Evolutionary conservation across 2,888 invertebrate genomes (phyloP).

Genomic region (Phymatocera aterrima): DNA sequence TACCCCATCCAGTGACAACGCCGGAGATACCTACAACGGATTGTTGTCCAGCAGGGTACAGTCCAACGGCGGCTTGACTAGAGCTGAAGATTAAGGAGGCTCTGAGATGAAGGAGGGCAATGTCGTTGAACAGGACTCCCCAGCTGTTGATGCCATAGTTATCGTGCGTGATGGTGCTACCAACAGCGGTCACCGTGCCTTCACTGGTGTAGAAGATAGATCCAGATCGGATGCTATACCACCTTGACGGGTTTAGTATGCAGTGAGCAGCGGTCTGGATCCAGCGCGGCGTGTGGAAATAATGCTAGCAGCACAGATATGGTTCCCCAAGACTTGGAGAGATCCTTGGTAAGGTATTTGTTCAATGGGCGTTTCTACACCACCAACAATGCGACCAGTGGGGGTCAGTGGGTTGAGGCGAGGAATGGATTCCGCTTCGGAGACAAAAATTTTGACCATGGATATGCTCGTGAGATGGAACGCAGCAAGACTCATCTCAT

Average conservation of each 20-base stretch:
- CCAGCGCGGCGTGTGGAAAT: slow-evolving; percentile 73
- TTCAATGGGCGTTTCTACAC: slow-evolving; percentile 75
- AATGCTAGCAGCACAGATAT: slow-evolving; percentile 78
- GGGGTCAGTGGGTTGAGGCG: slow-evolving; percentile 51
- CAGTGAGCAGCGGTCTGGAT: slow-evolving; percentile 81
- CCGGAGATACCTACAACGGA: slow-evolving; percentile 53
- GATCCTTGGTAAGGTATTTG: slow-evolving; percentile 77
- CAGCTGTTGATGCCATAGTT: slow-evolving; percentile 73
- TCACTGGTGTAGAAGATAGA: slow-evolving; percentile 75
- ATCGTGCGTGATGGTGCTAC: slow-evolving; percentile 76
- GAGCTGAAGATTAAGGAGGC: slow-evolving; percentile 60
- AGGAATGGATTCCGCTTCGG: background rate
- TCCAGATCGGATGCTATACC: slow-evolving; percentile 75
- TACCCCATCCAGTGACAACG: slow-evolving; percentile 64
- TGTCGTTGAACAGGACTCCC: slow-evolving; percentile 72
- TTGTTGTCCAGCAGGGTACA: slow-evolving; percentile 71
- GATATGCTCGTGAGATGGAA: background rate
- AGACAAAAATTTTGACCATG: background rate
- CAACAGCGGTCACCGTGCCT: slow-evolving; percentile 76
- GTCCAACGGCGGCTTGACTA: slow-evolving; percentile 73
- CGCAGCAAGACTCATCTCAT: background rate
- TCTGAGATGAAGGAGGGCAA: slow-evolving; percentile 77
- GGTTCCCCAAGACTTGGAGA: slow-evolving; percentile 72
- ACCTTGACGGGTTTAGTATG: slow-evolving; percentile 56
- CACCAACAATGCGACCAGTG: slow-evolving; percentile 75